Evolutionary conservation across 2,888 invertebrate species (phyloP).

Genomic region (Oligia latruncula): DNA sequence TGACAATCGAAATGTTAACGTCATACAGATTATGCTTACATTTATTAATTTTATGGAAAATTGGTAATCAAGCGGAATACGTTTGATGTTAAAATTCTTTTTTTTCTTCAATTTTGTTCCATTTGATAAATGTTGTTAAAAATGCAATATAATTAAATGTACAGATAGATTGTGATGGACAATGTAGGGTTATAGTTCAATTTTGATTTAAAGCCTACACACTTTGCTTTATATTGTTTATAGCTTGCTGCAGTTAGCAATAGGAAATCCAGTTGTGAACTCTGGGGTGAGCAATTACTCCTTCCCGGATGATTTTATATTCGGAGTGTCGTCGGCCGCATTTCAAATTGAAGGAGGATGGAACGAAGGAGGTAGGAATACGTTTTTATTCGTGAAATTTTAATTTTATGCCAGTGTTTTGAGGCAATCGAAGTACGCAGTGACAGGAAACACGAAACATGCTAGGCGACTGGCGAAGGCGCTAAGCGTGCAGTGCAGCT

Average conservation of each 20-base stretch:
- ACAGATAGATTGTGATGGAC: background rate
- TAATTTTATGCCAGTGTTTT: background rate
- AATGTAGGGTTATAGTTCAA: background rate
- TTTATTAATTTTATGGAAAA: background rate
- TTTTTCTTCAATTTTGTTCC: background rate
- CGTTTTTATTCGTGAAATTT: too few species aligned
- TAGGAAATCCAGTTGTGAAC: conserved; percentile 68
- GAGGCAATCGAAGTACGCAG: background rate
- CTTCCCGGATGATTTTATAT: conserved; percentile 90
- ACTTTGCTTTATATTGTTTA: background rate
- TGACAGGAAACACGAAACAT: background rate
- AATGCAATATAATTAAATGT: background rate
- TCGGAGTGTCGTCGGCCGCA: conserved; percentile 91
- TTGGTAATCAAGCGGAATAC: background rate
- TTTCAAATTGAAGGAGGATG: conserved; percentile 91
- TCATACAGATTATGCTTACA: background rate
- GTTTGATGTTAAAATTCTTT: background rate
- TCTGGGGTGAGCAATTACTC: conserved; percentile 80
- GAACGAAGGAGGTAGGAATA: conserved; percentile 83
- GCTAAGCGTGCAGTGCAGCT: too few species aligned
- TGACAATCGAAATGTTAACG: background rate
- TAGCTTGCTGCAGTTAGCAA: conserved; percentile 78
- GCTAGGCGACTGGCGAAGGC: too few species aligned
- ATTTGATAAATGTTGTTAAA: background rate
- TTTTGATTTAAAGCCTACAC: background rate